phyloP scores from a whole-genome alignment of 2,113 vertebrate genomes.

The Typhlomys cinereus region DNA sequence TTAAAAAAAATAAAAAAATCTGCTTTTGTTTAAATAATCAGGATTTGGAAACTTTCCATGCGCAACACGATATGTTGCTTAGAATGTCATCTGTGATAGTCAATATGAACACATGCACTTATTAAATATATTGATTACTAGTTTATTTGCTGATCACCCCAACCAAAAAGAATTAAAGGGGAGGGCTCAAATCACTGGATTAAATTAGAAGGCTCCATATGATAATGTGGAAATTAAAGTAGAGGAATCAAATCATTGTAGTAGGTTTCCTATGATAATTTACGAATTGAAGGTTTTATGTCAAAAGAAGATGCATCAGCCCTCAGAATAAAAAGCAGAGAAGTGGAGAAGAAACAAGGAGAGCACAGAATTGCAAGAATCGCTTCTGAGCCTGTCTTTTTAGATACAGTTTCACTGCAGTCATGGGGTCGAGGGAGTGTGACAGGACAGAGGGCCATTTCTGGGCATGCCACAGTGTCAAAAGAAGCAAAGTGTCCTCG shows the following conservation, averaged over 20 bases:
- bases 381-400: not conserved
- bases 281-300: slow-evolving; percentile 15
- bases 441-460: too few relatives aligned
- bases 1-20: slow-evolving; percentile 68
- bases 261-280: slow-evolving; percentile 7
- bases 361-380: not conserved
- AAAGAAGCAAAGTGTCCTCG: not conserved
- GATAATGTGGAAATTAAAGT: slow-evolving; percentile 32
- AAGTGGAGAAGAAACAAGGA: not conserved
- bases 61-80: slow-evolving; percentile 37
- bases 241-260: slow-evolving; percentile 24
- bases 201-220: slow-evolving; percentile 21
- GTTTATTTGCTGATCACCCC: slow-evolving; percentile 49
- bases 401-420: not conserved
- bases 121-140: slow-evolving; percentile 66
- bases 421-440: not conserved
- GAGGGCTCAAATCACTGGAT: slow-evolving; percentile 23
- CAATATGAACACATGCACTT: not conserved
- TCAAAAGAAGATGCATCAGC: slow-evolving; percentile 7
- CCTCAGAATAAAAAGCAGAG: not conserved
- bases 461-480: not conserved
- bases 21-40: slow-evolving; percentile 79
- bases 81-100: not conserved
- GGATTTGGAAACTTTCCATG: slow-evolving; percentile 67
- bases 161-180: slow-evolving; percentile 49